Percentiles rank a stretch among this genome's conserved stretches.
These are phyloP conservation scores for Lepidostoma basale DNA, from an alignment of 1,140 invertebrate species.

Conservation along the genomic window DNA sequence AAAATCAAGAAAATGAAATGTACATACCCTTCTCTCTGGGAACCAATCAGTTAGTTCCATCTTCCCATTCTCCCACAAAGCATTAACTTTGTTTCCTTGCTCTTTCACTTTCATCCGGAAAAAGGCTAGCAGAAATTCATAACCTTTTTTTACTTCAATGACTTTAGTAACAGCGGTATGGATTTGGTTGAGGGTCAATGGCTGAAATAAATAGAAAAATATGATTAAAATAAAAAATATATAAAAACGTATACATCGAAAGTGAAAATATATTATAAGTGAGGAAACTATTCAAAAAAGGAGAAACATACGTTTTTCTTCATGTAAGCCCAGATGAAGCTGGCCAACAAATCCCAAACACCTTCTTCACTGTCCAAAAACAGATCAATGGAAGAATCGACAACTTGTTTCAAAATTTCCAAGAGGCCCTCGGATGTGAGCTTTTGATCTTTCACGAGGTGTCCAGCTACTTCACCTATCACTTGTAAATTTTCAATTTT, in stretches of 20 bases:
- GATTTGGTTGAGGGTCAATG: conserved; percentile 20
- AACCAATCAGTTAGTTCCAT: conserved; percentile 64
- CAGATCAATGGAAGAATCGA: conserved; percentile 21
- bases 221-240: neutral
- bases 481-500: conserved; percentile 14
- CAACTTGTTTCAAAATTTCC: conserved; percentile 25
- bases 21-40: conserved; percentile 49
- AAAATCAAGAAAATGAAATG: neutral
- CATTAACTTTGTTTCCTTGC: conserved; percentile 14
- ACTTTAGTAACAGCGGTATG: conserved; percentile 29
- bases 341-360: conserved; percentile 24
- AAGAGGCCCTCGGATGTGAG: conserved; percentile 23
- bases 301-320: neutral
- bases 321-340: conserved; percentile 35
- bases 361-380: conserved; percentile 22
- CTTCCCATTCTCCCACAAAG: conserved; percentile 56
- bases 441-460: conserved; percentile 20
- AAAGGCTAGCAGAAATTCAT: conserved; percentile 25
- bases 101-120: conserved; percentile 29
- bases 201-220: neutral
- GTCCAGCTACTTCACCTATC: conserved; percentile 33
- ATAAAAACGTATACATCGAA: neutral
- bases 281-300: neutral
- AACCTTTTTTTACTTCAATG: conserved; percentile 33
- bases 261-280: neutral